Base-by-base conservation (phyloP, 2,888 invertebrate genomes). In the Xanthorhoe designata region DNA sequence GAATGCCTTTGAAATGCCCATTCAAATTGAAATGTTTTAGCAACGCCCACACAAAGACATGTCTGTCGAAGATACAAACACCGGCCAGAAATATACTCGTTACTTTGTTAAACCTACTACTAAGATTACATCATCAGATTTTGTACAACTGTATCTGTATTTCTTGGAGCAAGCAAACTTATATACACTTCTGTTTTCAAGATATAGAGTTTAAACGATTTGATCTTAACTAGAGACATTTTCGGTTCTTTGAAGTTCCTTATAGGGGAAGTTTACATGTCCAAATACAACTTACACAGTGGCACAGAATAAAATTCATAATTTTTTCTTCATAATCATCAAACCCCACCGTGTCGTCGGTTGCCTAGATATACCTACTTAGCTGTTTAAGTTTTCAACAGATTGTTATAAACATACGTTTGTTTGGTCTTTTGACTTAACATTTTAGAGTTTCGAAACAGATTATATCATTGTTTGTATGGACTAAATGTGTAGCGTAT, bases 21-120 rank as follows among this genome's bases (percentile, higher is more conserved):
- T 63, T 61, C 67, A 68, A 57, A 64, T 68, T 61, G 63, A 64
- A 67, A 56, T 60, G 61, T 64, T 64, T 60, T 63, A 56, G 32
- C 56, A 47, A 45, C 68, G 57, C 68, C 68, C 61, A 68, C 68
- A 54, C 57, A 45, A 9, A 42, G 52, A 17, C 45, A 57, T 47
- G 45, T 17, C 38, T 55, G 55, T 32, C 50, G 50, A 50, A 53
- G 32, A 50, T 49, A 54, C 13, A 45, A 54, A 50, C 19, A 50
- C 15, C 24, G 32, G 38, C 51, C 24, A 52, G 15, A 38, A 38
- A 38, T 59, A 42, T 13, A n/a, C 38, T 58, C n/a, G 54, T 18
- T 53, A 15, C n/a, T 35, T 32, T 35, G 53, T 53, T 32, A 35
- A 53, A 32, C 9, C 53, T 15, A 18, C 38, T 2, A 13, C 38